Conservation (phyloP, 2,113 vertebrate genomes). For the Capra hircus region DNA sequence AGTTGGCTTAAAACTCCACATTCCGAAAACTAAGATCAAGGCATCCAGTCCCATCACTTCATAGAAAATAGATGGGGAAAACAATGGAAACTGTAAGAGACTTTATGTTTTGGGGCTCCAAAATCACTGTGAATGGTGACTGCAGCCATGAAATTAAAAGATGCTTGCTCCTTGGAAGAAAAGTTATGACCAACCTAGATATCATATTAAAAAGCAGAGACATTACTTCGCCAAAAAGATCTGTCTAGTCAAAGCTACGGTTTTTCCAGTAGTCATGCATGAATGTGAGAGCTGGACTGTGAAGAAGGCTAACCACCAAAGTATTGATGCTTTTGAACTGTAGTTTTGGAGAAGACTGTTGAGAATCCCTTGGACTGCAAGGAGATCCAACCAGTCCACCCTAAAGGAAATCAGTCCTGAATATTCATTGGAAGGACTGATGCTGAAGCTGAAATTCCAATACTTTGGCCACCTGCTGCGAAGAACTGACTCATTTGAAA, state of each 20-base stretch:
- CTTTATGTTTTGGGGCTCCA: not conserved
- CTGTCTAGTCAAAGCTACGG: not conserved
- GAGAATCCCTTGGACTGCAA: not conserved
- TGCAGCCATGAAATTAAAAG: not conserved
- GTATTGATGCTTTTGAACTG: not conserved
- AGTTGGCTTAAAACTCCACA: not conserved
- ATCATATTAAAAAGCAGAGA: not conserved
- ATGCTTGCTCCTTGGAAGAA: not conserved
- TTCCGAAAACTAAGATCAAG: not conserved
- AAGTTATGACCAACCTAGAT: not conserved
- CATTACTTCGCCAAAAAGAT: not conserved
- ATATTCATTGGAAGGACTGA: not conserved
- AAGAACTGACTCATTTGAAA: not conserved
- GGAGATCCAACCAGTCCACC: not conserved
- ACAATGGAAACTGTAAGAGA: not conserved
- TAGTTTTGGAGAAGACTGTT: not conserved
- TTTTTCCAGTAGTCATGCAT: not conserved
- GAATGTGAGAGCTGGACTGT: not conserved
- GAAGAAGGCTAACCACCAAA: fast-evolving
- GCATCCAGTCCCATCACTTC: not conserved
- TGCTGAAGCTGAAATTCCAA: not conserved
- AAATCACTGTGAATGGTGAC: not conserved
- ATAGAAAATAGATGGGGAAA: not conserved
- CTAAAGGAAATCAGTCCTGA: not conserved
- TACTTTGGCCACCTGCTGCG: not conserved